Evolutionary conservation across 2,113 vertebrate species (phyloP).

Genomic region (Anoplopoma fimbria): DNA sequence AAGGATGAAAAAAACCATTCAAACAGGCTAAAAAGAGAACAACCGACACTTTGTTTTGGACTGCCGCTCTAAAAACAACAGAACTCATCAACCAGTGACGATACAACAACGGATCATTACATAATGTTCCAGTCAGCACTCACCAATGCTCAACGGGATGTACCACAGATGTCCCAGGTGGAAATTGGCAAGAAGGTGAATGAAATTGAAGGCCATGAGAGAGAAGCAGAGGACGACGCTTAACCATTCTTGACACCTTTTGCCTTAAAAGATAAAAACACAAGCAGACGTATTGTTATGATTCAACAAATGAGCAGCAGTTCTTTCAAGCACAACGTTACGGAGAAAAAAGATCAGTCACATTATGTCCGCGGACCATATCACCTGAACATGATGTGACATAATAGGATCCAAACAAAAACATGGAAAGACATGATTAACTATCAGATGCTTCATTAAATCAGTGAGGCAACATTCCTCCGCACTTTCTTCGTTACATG

Average conservation of each 20-base stretch:
- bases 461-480: neutral
- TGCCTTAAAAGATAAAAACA: conserved; percentile 82
- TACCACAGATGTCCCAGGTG: conserved; percentile 88
- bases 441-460: neutral
- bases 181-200: conserved; percentile 91
- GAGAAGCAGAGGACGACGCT: conserved; percentile 93
- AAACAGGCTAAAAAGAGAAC: neutral
- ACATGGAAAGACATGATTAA: conserved; percentile 2
- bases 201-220: conserved; percentile 93
- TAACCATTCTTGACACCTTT: conserved; percentile 95
- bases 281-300: neutral
- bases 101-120: neutral
- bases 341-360: neutral
- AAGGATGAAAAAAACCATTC: neutral
- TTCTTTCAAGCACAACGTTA: neutral
- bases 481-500: neutral
- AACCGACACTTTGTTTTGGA: neutral
- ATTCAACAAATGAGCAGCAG: neutral
- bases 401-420: neutral
- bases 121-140: conserved; percentile 40
- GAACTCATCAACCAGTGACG: neutral
- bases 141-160: conserved; percentile 89
- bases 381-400: neutral
- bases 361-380: neutral
- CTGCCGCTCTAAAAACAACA: neutral